These are phyloP conservation scores for Aphidius colemani DNA, from an alignment of 2,888 invertebrate genomes.

Conservation along the genomic window DNA sequence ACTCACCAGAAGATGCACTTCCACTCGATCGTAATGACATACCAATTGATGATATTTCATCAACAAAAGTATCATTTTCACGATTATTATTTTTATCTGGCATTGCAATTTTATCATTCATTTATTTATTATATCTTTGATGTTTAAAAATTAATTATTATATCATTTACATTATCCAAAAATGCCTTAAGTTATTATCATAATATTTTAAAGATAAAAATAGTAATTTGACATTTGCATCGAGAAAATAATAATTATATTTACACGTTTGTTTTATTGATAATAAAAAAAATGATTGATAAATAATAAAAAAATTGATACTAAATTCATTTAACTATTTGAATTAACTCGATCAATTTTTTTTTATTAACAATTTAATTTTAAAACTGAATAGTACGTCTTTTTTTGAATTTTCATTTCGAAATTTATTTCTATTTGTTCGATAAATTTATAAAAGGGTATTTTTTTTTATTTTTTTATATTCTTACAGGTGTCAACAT, in stretches of 20 bases:
- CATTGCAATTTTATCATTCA: constrained; percentile 43
- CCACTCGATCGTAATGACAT: constrained; percentile 77
- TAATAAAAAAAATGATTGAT: too few species aligned
- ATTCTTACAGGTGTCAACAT: constrained; percentile 1
- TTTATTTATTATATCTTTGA: constrained; percentile 19
- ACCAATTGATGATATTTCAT: constrained; percentile 83
- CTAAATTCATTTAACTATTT: too few species aligned
- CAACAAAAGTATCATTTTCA: constrained; percentile 50
- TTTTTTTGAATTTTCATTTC: too few species aligned
- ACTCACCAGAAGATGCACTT: constrained; percentile 77
- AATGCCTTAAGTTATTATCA: not conserved
- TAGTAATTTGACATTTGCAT: too few species aligned
- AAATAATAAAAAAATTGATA: too few species aligned
- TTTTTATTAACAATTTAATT: too few species aligned
- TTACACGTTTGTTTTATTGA: too few species aligned
- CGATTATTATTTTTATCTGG: constrained; percentile 54
- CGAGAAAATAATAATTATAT: too few species aligned
- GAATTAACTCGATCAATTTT: too few species aligned
- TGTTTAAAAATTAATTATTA: not conserved
- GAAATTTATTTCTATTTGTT: too few species aligned
- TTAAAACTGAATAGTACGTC: too few species aligned
- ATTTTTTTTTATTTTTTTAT: not conserved
- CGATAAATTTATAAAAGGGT: too few species aligned
- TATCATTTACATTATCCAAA: not conserved
- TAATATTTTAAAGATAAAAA: not conserved